Evolutionary conservation across 2,113 vertebrate species (phyloP).

Genomic region (Pluvianellus socialis): DNA sequence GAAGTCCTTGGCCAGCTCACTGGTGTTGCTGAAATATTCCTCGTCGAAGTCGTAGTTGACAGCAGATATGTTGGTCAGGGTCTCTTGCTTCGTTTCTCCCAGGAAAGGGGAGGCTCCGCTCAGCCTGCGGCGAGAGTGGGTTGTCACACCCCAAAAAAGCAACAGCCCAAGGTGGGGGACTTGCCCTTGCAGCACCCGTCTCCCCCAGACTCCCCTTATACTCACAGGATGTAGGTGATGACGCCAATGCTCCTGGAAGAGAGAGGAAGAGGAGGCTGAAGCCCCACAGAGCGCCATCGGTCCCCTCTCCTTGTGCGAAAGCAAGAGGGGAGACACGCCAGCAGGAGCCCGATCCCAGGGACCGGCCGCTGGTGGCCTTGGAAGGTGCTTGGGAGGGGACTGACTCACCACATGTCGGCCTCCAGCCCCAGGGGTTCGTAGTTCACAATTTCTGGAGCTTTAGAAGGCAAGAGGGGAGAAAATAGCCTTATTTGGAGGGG

Average conservation of each 20-base stretch:
- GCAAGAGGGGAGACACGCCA: rapidly evolving
- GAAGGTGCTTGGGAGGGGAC: not conserved
- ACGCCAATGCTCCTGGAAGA: conserved; percentile 92
- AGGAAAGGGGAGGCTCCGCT: conserved; percentile 94
- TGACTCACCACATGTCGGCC: conserved; percentile 96
- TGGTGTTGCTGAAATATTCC: conserved; percentile 96
- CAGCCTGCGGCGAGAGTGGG: conserved; percentile 63
- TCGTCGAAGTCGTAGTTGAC: conserved; percentile 98
- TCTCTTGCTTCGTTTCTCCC: conserved; percentile 97
- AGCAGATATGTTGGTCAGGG: conserved; percentile 93
- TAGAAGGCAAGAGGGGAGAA: not conserved
- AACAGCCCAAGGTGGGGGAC: rapidly evolving
- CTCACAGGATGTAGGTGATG: conserved; percentile 98
- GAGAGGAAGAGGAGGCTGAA: not conserved
- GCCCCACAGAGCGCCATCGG: rapidly evolving
- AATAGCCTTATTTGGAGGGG: not conserved
- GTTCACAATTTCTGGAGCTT: conserved; percentile 98
- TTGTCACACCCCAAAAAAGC: not conserved
- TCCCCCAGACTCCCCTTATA: not conserved
- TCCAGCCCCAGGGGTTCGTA: conserved; percentile 95
- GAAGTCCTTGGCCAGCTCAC: conserved; percentile 97
- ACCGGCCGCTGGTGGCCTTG: not conserved
- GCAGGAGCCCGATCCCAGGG: rapidly evolving
- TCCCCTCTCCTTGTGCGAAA: not conserved
- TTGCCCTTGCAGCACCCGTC: rapidly evolving